Evolutionary conservation across 2,797 vertebrate genomes (phyloP), one percentile per base, ranked within the genome.

Genomic region (Coracias cyanogaster): DNA sequence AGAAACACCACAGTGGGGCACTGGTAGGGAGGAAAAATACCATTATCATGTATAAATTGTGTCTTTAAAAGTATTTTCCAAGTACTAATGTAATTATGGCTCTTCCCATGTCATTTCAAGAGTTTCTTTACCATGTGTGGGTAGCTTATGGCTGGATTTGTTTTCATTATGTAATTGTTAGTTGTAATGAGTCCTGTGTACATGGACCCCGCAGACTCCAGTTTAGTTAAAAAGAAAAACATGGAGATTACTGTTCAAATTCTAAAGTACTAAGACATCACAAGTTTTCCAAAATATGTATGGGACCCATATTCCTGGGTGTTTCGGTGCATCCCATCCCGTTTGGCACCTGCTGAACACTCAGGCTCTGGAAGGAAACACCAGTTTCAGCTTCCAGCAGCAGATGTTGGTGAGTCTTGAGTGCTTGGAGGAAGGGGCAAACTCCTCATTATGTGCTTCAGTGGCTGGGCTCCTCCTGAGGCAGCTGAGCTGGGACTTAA

Each of bases 251-350:
- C 15, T 33, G 9, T 33, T 73, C 15, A 51, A 35, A 22, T 52
- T 28, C 55, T 64, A 45, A 15, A 0, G 0, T 0, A 22, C 13
- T 3, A 10, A 65, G 21, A 41, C 37, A 45, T 35, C 15, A n/a
- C 33, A 33, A 48, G 12, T 48, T 66, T 33, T 72, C 24, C 18
- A 45, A 20, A 66, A 67, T n/a, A 21, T 10, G 5, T 20, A 13
- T 24, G 24, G 24, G 10, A 45, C 17, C 31, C 25, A 3, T n/a
- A n/a, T 12, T 20, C 6, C 46, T 21, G 26, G 35, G 41, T 6
- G 10, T 29, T 29, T 6, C 14, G 24, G 35, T 62, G 41, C 7
- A 58, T 46, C 70, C 37, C 7, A 2, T 33, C 22, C 28, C 8
- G 3, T 43, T 29, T 74, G 48, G 39, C 33, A 18, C 8, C 33